These are phyloP conservation scores for Lagopus muta DNA, from an alignment of 2,113 vertebrate genomes.

Conservation along the genomic window DNA sequence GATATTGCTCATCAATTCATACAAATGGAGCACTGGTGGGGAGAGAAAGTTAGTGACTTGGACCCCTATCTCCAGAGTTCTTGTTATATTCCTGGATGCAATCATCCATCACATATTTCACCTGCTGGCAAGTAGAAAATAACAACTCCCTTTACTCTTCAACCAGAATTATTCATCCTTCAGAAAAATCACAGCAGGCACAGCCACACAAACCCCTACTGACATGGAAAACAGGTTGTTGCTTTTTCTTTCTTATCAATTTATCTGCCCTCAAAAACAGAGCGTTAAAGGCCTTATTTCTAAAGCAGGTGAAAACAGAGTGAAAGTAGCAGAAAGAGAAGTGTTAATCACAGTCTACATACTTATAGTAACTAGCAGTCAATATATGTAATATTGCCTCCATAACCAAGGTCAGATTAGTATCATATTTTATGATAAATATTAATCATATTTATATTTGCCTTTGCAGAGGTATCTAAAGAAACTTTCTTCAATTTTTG, in stretches of 20 bases:
- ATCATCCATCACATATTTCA: conserved; percentile 38
- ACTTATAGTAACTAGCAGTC: neutral
- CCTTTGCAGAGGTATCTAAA: neutral
- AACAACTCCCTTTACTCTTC: conserved; percentile 31
- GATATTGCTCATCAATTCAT: neutral
- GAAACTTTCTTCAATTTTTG: neutral
- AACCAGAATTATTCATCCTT: conserved; percentile 39
- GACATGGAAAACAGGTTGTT: neutral
- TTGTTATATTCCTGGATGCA: conserved; percentile 13
- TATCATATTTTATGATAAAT: neutral
- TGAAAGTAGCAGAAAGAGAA: neutral
- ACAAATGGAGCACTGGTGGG: neutral
- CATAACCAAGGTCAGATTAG: neutral
- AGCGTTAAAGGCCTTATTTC: neutral
- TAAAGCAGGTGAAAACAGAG: neutral
- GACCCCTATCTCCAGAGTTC: conserved; percentile 23
- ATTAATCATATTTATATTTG: neutral
- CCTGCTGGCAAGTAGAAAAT: conserved; percentile 24
- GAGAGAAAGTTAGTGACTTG: neutral
- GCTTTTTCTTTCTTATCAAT: neutral
- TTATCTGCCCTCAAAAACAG: neutral
- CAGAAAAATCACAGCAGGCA: neutral
- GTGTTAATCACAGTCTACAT: neutral
- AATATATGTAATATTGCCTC: neutral
- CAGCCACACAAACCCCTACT: conserved; percentile 8